phyloP scores from a whole-genome alignment of 2,113 vertebrate genomes.

The Oreotrochilus melanogaster region DNA sequence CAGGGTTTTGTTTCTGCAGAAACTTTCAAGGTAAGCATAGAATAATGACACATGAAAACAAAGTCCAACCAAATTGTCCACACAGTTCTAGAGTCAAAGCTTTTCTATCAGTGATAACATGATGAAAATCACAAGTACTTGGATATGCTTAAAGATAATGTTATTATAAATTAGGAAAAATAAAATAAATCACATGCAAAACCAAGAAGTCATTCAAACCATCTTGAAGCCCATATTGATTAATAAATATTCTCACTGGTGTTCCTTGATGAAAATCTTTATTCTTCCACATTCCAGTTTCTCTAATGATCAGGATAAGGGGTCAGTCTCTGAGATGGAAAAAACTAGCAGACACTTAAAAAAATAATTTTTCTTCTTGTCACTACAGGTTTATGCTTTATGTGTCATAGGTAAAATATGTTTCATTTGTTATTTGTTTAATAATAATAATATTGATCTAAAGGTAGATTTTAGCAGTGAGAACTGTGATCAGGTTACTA shows the following conservation, averaged over 20 bases:
- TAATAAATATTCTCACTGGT: background rate
- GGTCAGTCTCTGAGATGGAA: background rate
- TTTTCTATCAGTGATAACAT: accelerated
- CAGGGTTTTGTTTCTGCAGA: background rate
- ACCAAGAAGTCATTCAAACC: background rate
- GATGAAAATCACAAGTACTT: background rate
- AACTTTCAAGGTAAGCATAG: accelerated
- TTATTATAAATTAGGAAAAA: background rate
- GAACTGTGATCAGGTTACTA: background rate
- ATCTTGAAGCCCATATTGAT: background rate
- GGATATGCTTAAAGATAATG: background rate
- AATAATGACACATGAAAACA: background rate
- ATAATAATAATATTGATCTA: background rate
- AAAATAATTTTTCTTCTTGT: background rate
- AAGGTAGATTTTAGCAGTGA: background rate
- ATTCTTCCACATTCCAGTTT: background rate
- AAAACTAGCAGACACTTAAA: background rate
- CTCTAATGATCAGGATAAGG: background rate
- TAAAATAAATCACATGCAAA: background rate
- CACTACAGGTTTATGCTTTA: background rate
- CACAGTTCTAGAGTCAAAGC: background rate
- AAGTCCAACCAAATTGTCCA: no score
- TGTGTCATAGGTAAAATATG: background rate
- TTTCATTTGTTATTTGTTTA: background rate
- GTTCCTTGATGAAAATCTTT: background rate